Base-by-base conservation (phyloP, 2,888 invertebrate species). In the Ornithoptera priamus region DNA sequence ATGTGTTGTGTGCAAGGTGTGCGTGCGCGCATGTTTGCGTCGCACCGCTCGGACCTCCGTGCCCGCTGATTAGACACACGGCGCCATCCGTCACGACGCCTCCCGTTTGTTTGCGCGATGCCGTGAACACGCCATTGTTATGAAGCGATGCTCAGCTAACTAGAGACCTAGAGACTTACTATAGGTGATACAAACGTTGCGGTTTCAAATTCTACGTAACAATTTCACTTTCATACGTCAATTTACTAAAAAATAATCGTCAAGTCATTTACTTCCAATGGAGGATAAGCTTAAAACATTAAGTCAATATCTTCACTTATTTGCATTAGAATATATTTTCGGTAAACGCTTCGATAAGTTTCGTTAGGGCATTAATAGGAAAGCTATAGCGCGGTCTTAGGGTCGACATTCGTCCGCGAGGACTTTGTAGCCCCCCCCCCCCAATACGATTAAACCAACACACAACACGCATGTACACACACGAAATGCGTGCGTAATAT, bases 401-500 rank as follows among this genome's bases (percentile, higher is more conserved):
- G 30, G 53, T 56, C n/a, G n/a, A 63, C 30, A 30, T n/a, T 63
- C n/a, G 18, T n/a, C 18, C 30, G 22, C 36, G 20, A 18, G 6
- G 20, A 1, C 20, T 57, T 42, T 12, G 15, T 7, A 58, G n/a
- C 58, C 30, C 30, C 22, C 46, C 57, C 58, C 30, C 30, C 22
- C 46, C 57, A 56, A 18, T 67, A 57, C 24, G 67, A 62, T 67
- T 67, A 58, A 62, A 62, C 56, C 62, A 67, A 62, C 62, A 62
- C 67, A 67, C 62, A 61, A 62, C 56, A 22, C 46, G 58, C 57
- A 65, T n/a, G 58, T 10, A 20, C n/a, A 46, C 64, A 65, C 57
- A 58, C 67, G 42, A 53, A 62, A 58, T 62, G 68, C 65, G 69
- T 69, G 65, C 62, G 69, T 65, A 69, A 69, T 65, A 62, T 69